A percentile compares a stretch with the other conserved stretches of the same genome.
Evolutionary conservation across 2,888 invertebrate genomes (phyloP).

Genomic region (Cordilura impudica): DNA sequence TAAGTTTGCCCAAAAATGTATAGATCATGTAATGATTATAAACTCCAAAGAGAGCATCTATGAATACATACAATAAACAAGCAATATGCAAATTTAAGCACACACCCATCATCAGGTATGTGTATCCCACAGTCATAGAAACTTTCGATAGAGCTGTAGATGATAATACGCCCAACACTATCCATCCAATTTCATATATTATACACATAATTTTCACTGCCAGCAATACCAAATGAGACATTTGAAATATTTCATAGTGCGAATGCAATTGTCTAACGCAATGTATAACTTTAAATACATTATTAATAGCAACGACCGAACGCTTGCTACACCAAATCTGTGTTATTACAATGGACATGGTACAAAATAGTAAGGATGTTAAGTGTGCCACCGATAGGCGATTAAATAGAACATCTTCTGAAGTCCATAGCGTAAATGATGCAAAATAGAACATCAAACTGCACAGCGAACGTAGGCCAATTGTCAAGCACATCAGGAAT

Average conservation of each 20-base stretch:
- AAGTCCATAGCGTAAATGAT: neutral
- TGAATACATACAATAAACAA: no score
- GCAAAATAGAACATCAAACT: neutral
- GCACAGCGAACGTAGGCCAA: neutral
- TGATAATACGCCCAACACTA: neutral
- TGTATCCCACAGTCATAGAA: neutral
- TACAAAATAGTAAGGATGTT: no score
- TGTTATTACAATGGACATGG: no score
- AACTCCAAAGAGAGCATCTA: no score
- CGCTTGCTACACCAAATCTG: no score
- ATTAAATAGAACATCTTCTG: slow-evolving; percentile 6
- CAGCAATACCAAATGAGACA: no score
- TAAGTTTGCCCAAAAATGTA: neutral
- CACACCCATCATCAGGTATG: neutral
- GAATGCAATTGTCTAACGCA: neutral
- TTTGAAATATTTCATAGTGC: no score
- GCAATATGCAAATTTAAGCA: no score
- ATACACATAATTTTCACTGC: no score
- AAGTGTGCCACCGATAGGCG: neutral
- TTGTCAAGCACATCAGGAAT: no score
- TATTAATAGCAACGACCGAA: neutral
- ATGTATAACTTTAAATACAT: neutral
- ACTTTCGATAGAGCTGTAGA: neutral
- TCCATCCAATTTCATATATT: no score
- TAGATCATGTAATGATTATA: neutral